These are phyloP conservation scores for Gorilla gorilla DNA, from an alignment of 2,113 vertebrate species.

Conservation along the genomic window DNA sequence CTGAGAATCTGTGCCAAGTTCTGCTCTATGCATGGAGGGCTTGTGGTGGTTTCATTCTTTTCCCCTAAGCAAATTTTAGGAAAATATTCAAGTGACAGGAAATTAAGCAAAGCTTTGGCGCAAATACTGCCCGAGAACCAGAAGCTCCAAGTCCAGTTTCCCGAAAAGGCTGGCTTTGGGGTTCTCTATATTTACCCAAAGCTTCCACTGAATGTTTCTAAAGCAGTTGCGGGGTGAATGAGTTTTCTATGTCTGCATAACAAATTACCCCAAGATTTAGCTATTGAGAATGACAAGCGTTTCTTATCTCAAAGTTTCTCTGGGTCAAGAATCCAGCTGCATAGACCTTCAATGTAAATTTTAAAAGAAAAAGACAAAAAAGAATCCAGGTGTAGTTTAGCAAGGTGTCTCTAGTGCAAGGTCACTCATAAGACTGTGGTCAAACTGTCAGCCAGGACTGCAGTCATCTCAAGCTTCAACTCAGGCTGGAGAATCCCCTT, in stretches of 20 bases:
- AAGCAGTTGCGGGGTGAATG: background rate
- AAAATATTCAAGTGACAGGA: slow-evolving; percentile 22
- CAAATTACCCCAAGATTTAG: background rate
- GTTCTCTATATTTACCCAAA: background rate
- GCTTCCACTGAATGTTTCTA: background rate
- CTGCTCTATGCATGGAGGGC: background rate
- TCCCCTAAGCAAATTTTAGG: slow-evolving; percentile 18
- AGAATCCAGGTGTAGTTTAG: background rate
- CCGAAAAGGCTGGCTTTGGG: background rate
- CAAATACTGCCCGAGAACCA: background rate
- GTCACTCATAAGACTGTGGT: background rate
- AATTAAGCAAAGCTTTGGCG: background rate
- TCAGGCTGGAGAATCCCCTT: background rate
- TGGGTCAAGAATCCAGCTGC: background rate
- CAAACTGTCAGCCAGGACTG: background rate
- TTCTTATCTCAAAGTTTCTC: background rate
- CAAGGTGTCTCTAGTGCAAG: background rate
- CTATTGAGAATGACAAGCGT: background rate
- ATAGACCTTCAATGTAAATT: no score
- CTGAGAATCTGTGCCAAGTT: background rate
- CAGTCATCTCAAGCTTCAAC: background rate
- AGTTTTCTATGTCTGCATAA: background rate
- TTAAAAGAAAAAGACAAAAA: background rate
- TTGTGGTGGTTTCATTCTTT: background rate
- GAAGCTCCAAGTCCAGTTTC: background rate